Evolutionary conservation across 2,888 invertebrate genomes (phyloP).

Genomic region (Perizoma affinitatum): DNA sequence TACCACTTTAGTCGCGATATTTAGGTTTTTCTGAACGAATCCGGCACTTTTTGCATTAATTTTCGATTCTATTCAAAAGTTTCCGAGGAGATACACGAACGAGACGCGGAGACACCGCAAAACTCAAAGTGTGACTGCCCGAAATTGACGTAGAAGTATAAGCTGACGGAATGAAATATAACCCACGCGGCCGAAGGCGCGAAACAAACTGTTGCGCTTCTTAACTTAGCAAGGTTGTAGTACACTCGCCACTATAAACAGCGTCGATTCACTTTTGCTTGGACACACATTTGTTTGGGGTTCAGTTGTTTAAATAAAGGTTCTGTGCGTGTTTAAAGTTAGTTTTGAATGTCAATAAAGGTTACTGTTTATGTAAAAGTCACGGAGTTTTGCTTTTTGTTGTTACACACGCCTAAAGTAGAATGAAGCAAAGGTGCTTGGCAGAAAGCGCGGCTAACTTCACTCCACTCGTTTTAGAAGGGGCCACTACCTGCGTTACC

Average conservation of each 20-base stretch:
- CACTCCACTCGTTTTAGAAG: slow-evolving; percentile 43
- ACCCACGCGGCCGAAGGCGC: slow-evolving; percentile 54
- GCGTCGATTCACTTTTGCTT: slow-evolving; percentile 65
- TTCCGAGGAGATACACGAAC: slow-evolving; percentile 55
- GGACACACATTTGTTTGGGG: slow-evolving; percentile 42
- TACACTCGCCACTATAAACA: slow-evolving; percentile 63
- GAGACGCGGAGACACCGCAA: slow-evolving; percentile 56
- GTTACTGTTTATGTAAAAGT: slow-evolving; percentile 68
- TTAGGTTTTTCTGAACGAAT: slow-evolving; percentile 57
- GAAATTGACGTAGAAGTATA: slow-evolving; percentile 65
- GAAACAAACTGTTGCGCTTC: slow-evolving; percentile 63
- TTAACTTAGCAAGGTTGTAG: slow-evolving; percentile 64
- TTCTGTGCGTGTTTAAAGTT: slow-evolving; percentile 66
- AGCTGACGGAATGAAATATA: slow-evolving; percentile 68
- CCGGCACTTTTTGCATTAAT: slow-evolving; percentile 47
- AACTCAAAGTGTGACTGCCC: slow-evolving; percentile 62
- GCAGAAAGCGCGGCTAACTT: slow-evolving; percentile 54
- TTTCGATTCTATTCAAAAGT: slow-evolving; percentile 70
- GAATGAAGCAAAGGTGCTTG: slow-evolving; percentile 37
- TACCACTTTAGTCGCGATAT: slow-evolving; percentile 53
- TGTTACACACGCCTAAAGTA: slow-evolving; percentile 44
- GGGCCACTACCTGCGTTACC: slow-evolving; percentile 53
- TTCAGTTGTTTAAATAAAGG: slow-evolving; percentile 51
- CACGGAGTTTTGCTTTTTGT: slow-evolving; percentile 55
- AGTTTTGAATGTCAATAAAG: slow-evolving; percentile 63